Conservation (phyloP, 2,113 vertebrate genomes). For the Bostrychus sinensis region DNA sequence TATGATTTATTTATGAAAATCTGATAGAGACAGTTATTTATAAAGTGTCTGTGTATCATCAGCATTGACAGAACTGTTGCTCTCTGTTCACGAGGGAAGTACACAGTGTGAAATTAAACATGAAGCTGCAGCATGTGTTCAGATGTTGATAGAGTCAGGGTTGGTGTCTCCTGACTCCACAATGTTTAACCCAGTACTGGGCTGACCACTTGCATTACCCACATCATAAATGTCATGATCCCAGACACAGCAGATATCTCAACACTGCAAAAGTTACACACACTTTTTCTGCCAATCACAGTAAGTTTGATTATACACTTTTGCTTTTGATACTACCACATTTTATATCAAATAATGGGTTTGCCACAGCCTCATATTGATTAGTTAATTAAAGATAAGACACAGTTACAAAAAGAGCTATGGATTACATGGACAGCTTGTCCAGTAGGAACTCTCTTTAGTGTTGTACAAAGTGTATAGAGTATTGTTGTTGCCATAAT, state of each 20-base stretch:
- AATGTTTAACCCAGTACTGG: conserved; percentile 84
- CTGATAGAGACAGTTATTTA: conserved; percentile 60
- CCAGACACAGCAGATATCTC: too few relatives aligned
- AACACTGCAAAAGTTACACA: conserved; percentile 88
- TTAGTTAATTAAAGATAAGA: too few relatives aligned
- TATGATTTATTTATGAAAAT: conserved; percentile 63
- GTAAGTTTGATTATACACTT: conserved; percentile 68
- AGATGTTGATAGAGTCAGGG: conserved; percentile 30
- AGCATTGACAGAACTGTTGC: conserved; percentile 52
- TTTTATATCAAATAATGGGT: conserved; percentile 7
- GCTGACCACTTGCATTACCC: conserved; percentile 86
- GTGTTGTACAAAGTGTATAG: too few relatives aligned
- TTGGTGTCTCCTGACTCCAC: conserved; percentile 60
- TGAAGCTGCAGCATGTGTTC: conserved; percentile 27
- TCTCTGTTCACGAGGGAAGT: conserved; percentile 41
- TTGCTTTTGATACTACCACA: conserved; percentile 6
- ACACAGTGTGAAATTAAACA: conserved; percentile 39
- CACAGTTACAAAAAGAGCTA: too few relatives aligned
- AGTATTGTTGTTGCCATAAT: too few relatives aligned
- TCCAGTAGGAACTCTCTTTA: too few relatives aligned
- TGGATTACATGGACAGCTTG: too few relatives aligned
- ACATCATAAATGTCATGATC: conserved; percentile 87
- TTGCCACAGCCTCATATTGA: conserved; percentile 11
- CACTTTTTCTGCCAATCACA: conserved; percentile 87
- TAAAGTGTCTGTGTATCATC: conserved; percentile 52